Base-by-base conservation (phyloP, 2,797 vertebrate genomes). In the Oophaga sylvatica region DNA sequence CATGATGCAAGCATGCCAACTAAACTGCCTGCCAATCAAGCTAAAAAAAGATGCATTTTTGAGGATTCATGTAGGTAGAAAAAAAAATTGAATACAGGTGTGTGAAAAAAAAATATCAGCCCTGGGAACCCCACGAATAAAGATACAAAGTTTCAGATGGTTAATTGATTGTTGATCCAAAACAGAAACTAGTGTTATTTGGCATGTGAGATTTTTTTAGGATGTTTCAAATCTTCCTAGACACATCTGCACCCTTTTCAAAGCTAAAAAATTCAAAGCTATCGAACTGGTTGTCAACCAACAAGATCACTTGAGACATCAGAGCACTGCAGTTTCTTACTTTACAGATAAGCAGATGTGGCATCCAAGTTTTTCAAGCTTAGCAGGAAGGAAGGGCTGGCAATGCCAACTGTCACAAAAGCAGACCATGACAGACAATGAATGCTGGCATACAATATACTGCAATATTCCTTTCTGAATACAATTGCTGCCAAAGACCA, bases 261-360 rank as follows among this genome's bases (percentile, higher is more conserved):
- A 87, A 57, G 19, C 65, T 68, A 71, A 41, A 13, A 35, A 59
- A 71, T 35, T 71, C 12, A 71, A 78, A 10, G 31, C 53, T 35
- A 41, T 41, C 83, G 29, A 56, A 26, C 57, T 81, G 53, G 75
- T 29, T 68, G 73, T 84, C 76, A 80, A 82, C 81, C 82, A 84
- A 62, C 35, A 17, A 80, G 5, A 88, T 84, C 76, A 77, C 65
- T 53, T 19, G 19, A 84, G 62, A 84, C 65, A 60, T 62, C 45
- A 80, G n/a, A 80, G 68, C 35, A 20, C 11, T 53, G 80, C 81
- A 70, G 86, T 48, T 63, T 26, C 67, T 80, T 81, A 88, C 63
- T 65, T 67, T 88, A 77, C 67, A 85, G 87, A 81, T 85, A 88
- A 81, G 68, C 67, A 29, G 83, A 81, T 85, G 59, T 62, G 22